These are phyloP conservation scores for Nematolebias whitei DNA, from an alignment of 2,113 vertebrate species.

Conservation along the genomic window DNA sequence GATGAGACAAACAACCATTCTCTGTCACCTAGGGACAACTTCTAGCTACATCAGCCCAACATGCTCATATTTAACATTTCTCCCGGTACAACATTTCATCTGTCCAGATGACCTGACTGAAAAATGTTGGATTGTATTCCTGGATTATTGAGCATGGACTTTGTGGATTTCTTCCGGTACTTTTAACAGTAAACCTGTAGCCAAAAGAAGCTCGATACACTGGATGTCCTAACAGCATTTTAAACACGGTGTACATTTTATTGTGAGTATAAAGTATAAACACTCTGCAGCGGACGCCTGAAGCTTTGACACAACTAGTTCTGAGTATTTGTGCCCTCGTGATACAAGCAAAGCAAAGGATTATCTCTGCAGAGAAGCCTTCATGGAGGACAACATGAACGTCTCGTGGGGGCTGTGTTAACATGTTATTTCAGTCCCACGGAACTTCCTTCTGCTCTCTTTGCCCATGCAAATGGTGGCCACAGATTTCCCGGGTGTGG, in stretches of 20 bases:
- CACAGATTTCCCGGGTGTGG: conserved; percentile 81
- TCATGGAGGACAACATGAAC: conserved; percentile 23
- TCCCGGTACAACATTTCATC: too few relatives aligned
- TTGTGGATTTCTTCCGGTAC: too few relatives aligned
- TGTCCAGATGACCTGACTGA: too few relatives aligned
- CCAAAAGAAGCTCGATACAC: too few relatives aligned
- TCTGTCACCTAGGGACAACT: too few relatives aligned
- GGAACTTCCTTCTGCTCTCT: conserved; percentile 62
- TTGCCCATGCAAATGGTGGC: conserved; percentile 78
- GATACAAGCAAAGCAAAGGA: conserved; percentile 11
- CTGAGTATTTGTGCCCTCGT: conserved; percentile 4
- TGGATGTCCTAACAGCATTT: too few relatives aligned
- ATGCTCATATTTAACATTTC: too few relatives aligned
- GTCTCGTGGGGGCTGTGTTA: conserved; percentile 37
- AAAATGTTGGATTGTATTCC: too few relatives aligned
- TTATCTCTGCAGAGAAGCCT: conserved; percentile 22
- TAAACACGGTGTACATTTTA: background rate
- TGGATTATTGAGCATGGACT: too few relatives aligned
- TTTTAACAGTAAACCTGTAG: too few relatives aligned
- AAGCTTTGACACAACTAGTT: conserved; percentile 11
- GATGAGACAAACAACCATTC: too few relatives aligned
- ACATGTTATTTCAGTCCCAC: conserved; percentile 62
- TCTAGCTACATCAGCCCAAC: too few relatives aligned
- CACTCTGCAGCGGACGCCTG: conserved; percentile 24
- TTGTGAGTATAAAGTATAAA: background rate